phyloP scores from a whole-genome alignment of 2,888 invertebrate genomes.

The Aspidiotus destructor region DNA sequence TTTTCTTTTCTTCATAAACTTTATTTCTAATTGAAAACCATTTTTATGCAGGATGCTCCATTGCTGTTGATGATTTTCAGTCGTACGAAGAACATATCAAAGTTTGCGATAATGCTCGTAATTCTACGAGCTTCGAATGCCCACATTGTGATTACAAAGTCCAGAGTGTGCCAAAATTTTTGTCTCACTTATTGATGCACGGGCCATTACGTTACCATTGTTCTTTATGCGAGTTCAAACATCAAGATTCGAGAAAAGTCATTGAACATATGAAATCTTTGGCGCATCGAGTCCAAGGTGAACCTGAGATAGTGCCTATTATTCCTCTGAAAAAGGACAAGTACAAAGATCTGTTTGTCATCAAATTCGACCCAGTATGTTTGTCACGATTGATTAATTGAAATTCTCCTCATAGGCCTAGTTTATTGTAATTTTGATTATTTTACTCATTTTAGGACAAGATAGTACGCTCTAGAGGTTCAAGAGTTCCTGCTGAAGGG shows the following conservation, averaged over 20 bases:
- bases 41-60: conserved; percentile 4
- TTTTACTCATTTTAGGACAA: background rate
- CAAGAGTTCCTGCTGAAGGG: background rate
- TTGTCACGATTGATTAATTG: background rate
- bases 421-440: background rate
- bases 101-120: conserved; percentile 22
- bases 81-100: conserved; percentile 17
- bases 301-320: conserved; percentile 21
- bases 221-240: conserved; percentile 13
- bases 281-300: conserved; percentile 6
- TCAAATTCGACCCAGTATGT: conserved; percentile 12
- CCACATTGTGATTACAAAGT: conserved; percentile 20
- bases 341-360: conserved; percentile 5
- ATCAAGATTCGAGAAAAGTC: conserved; percentile 5
- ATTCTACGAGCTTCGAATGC: conserved; percentile 9
- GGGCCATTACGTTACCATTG: conserved; percentile 32
- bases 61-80: conserved; percentile 6
- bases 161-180: conserved; percentile 13
- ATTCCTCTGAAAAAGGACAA: conserved; percentile 1
- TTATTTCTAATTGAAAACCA: too few relatives aligned
- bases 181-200: conserved; percentile 28
- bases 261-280: conserved; percentile 18
- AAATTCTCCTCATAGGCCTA: background rate
- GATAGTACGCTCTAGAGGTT: background rate
- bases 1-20: background rate